Base-by-base conservation (phyloP, 2,113 vertebrate species). In the Lontra canadensis region DNA sequence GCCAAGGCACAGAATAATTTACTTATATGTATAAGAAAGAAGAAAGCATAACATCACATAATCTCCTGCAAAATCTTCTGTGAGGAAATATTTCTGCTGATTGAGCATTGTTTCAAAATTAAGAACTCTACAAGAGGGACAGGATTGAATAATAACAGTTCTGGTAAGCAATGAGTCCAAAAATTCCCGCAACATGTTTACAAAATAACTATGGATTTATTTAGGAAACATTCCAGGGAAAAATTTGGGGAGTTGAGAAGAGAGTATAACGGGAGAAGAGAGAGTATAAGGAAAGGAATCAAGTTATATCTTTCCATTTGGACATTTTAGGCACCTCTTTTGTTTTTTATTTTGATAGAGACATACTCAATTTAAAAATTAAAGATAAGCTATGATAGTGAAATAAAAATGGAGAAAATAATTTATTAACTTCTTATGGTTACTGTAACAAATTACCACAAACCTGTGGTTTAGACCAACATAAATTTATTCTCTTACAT, bases 1-100 rank as follows among this genome's bases (percentile, higher is more conserved):
- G 63, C 90, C 69, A 92, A 84, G 31, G 63, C 34, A 89, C 20
- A 79, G 65, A 82, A 94, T 55, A 90, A 36, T 84, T 94, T 95
- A 85, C 90, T 81, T 61, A 67, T 49, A 67, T 63, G 73, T 76
- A 25, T 88, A 57, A 65, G 15, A 94, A 88, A 49, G 44, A 95
- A 95, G 67, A 76, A 96, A 96, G 73, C 67, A 39, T 61, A 85
- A 95, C 52, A 65, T 65, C 6, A 11, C 29, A 57, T 17, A 55
- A 4, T 44, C 23, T 71, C 11, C 18, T 71, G 26, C 85, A 84
- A 86, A 36, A 42, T 29, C 10, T 9, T n/a, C 10, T 6, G 42
- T n/a, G 57, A 82, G 61, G 42, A 89, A 87, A 67, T 21, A 55
- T 55, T 90, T 78, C 21, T 89, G 57, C 34, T 85, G 73, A 83